Conservation (phyloP, 1,140 invertebrate genomes). For the Drosophila lowei region DNA sequence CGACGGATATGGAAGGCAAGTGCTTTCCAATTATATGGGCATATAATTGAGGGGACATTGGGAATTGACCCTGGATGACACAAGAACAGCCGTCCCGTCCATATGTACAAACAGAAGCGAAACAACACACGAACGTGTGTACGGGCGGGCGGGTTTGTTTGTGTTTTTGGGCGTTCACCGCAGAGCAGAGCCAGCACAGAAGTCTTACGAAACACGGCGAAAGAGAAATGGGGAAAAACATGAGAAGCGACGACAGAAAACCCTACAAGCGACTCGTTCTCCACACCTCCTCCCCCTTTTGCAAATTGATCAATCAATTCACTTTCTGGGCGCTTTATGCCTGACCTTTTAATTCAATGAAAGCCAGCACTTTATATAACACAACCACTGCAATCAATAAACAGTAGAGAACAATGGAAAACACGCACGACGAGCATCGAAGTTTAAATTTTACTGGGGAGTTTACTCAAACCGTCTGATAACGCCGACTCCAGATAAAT, state of each 20-base stretch:
- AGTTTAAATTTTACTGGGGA: too few relatives aligned
- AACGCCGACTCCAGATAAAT: conserved; percentile 30
- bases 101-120: background rate
- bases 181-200: conserved; percentile 5
- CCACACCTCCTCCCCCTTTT: conserved; percentile 1
- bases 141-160: conserved; percentile 22
- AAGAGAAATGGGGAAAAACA: conserved; percentile 35
- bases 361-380: conserved; percentile 51
- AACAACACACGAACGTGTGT: background rate
- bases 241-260: conserved; percentile 26
- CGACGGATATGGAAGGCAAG: background rate
- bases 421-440: too few relatives aligned
- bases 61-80: conserved; percentile 40
- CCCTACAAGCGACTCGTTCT: conserved; percentile 16
- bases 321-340: conserved; percentile 11
- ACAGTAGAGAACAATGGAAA: too few relatives aligned
- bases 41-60: conserved; percentile 42
- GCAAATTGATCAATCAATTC: conserved; percentile 66
- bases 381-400: conserved; percentile 2
- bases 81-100: conserved; percentile 1
- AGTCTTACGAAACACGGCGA: conserved; percentile 42
- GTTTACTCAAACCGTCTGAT: conserved; percentile 23
- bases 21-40: conserved; percentile 1
- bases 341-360: conserved; percentile 64
- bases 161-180: conserved; percentile 52